Conservation (phyloP, 2,113 vertebrate genomes). For the Neodon shergylaensis region DNA sequence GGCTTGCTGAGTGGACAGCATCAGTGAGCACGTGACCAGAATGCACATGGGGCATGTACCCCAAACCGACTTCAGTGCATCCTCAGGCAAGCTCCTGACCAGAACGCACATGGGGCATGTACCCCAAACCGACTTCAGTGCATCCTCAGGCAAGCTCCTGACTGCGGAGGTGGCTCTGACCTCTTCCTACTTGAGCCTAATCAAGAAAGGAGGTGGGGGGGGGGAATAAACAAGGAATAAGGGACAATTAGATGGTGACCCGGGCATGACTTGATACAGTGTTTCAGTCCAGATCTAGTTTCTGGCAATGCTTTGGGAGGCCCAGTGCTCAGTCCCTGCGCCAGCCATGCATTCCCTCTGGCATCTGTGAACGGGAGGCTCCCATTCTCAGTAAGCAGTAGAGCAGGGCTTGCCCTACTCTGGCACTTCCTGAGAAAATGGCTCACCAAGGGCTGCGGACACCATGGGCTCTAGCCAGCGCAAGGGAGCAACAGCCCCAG, state of each 20-base stretch:
- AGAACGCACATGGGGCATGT: no score
- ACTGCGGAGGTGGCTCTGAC: background rate
- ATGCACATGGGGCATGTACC: no score
- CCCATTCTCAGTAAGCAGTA: background rate
- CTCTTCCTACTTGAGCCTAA: rapidly evolving
- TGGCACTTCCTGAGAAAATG: background rate
- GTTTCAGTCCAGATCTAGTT: background rate
- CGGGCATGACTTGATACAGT: background rate
- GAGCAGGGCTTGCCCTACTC: background rate
- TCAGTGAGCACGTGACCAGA: background rate
- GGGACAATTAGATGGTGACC: background rate
- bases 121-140: background rate
- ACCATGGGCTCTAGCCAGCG: background rate
- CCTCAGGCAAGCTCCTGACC: background rate
- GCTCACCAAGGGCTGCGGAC: background rate
- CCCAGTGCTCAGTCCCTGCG: background rate
- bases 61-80: background rate
- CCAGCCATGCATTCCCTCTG: background rate
- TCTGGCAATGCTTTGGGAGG: background rate
- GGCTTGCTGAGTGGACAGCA: background rate
- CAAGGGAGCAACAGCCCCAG: background rate
- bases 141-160: background rate
- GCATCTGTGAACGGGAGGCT: background rate
- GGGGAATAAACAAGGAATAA: background rate
- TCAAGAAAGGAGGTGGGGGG: background rate